A percentile compares a stretch with the other conserved stretches of the same genome.
These are phyloP conservation scores for Gymnocephalus cernua DNA, from an alignment of 2,113 vertebrate species.

Conservation along the genomic window DNA sequence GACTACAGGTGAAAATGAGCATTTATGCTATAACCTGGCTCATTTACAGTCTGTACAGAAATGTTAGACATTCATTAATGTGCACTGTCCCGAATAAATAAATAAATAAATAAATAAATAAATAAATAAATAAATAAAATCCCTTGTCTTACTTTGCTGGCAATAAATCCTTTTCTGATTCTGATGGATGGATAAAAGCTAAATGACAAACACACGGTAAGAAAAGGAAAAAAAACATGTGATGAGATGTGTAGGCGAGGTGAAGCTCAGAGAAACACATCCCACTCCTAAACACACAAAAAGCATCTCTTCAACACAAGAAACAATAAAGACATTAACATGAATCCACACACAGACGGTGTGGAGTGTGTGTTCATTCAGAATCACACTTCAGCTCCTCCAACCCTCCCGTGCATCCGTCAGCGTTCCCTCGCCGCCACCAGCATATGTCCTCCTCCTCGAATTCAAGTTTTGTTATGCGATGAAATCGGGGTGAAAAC, in stretches of 20 bases:
- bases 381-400: slow-evolving; percentile 15
- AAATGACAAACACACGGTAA: slow-evolving; percentile 7
- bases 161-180: no score
- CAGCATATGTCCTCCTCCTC: background rate
- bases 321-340: slow-evolving; percentile 5
- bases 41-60: no score
- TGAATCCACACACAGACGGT: background rate
- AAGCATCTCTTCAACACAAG: background rate
- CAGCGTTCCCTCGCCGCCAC: background rate
- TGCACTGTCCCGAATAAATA: no score
- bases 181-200: slow-evolving; percentile 20
- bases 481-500: slow-evolving; percentile 3
- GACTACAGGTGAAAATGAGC: no score
- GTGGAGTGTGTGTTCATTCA: slow-evolving; percentile 13
- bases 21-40: no score
- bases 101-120: no score
- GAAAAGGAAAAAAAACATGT: background rate
- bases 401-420: background rate
- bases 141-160: no score
- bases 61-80: no score
- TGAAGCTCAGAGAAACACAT: slow-evolving; percentile 36
- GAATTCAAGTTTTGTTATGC: slow-evolving; percentile 7
- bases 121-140: no score
- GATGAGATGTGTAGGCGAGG: slow-evolving; percentile 38
- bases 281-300: slow-evolving; percentile 36